Conservation (phyloP, 2,113 vertebrate species). For the Proterorhinus semilunaris region DNA sequence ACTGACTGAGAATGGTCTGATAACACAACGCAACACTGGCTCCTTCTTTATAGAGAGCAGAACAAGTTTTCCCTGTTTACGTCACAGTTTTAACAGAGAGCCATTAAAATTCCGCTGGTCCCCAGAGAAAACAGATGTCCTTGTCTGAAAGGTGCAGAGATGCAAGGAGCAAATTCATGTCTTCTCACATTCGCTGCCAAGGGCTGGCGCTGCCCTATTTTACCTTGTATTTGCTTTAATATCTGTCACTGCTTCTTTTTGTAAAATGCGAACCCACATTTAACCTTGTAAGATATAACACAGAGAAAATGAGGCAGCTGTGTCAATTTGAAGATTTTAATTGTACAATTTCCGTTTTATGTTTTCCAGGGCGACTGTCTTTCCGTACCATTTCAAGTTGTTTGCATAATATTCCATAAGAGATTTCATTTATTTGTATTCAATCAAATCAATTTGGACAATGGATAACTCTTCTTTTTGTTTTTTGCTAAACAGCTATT, state of each 20-base stretch:
- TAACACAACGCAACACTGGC: conserved; percentile 15
- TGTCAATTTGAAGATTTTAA: background rate
- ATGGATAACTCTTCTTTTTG: too few relatives aligned
- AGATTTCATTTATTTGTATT: too few relatives aligned
- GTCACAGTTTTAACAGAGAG: conserved; percentile 25
- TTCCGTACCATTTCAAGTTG: background rate
- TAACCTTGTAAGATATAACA: background rate
- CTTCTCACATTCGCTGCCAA: conserved; percentile 33
- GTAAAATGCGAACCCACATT: background rate
- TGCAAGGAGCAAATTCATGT: conserved; percentile 33
- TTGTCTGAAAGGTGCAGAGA: conserved; percentile 34
- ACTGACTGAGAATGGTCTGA: background rate
- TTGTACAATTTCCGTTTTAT: background rate
- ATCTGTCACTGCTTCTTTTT: background rate
- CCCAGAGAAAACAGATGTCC: conserved; percentile 52
- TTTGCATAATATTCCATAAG: background rate
- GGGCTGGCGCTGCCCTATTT: conserved; percentile 30
- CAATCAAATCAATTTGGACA: too few relatives aligned
- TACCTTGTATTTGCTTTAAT: conserved; percentile 27
- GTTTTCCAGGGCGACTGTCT: background rate
- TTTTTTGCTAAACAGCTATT: too few relatives aligned
- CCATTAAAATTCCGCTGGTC: conserved; percentile 24
- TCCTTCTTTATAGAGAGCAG: conserved; percentile 14
- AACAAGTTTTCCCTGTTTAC: conserved; percentile 10
- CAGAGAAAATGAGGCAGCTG: background rate